Conservation (phyloP, 2,797 vertebrate genomes). For the Galaxias olidus region DNA sequence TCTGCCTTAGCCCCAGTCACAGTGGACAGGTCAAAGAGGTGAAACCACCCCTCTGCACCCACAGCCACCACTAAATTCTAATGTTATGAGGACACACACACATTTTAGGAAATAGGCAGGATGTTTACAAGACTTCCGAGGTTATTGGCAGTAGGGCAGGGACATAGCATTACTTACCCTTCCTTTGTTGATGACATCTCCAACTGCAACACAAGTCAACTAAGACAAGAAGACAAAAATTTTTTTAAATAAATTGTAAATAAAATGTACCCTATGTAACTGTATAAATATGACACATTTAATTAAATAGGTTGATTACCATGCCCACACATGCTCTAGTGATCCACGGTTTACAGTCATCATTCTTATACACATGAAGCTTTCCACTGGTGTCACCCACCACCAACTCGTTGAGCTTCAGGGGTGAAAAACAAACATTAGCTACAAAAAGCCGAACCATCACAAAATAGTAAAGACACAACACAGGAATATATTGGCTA, state of each 20-base stretch:
- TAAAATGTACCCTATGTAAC: not conserved
- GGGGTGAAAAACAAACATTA: not conserved
- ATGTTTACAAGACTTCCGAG: not conserved
- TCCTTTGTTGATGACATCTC: conserved; percentile 95
- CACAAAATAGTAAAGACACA: no score
- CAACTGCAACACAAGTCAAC: conserved; percentile 93
- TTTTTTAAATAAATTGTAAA: not conserved
- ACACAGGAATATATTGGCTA: no score
- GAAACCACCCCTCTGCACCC: conserved; percentile 96
- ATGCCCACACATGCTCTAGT: conserved; percentile 89
- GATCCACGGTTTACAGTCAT: conserved; percentile 89
- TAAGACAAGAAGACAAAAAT: conserved; percentile 61
- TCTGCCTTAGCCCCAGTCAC: conserved; percentile 75
- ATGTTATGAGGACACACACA: not conserved
- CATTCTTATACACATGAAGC: conserved; percentile 90
- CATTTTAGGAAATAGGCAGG: not conserved
- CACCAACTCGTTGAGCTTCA: conserved; percentile 91
- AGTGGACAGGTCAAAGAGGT: conserved; percentile 89
- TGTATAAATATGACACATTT: not conserved
- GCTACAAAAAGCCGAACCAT: not conserved
- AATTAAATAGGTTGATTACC: conserved; percentile 72
- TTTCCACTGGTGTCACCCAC: conserved; percentile 94
- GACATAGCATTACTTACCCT: conserved; percentile 77
- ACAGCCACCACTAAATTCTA: conserved; percentile 94
- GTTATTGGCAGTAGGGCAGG: not conserved